Base-by-base conservation (phyloP, 1,140 invertebrate species). In the Eumeta japonica region DNA sequence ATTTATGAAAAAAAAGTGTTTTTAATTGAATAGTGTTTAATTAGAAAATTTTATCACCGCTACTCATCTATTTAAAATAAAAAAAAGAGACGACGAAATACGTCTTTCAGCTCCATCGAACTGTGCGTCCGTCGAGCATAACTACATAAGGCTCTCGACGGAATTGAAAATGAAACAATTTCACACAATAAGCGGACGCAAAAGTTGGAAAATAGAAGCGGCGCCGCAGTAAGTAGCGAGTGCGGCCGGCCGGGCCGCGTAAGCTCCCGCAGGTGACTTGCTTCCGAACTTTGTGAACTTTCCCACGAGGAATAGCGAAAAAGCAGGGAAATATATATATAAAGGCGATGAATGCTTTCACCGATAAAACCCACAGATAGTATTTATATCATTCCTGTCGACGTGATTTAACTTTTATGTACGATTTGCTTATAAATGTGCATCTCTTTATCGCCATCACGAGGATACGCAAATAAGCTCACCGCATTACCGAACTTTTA, bases 61-160 rank as follows among this genome's bases (percentile, higher is more conserved):
- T n/a, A n/a, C n/a, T n/a, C n/a, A n/a, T n/a, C n/a, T n/a, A n/a
- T n/a, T n/a, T n/a, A n/a, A n/a, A n/a, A n/a, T n/a, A n/a, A n/a
- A n/a, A n/a, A n/a, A n/a, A n/a, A 65, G 64, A 57, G 58, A 65
- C 50, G 41, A 55, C 43, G 54, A 44, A 52, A 54, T 45, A 59
- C 63, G 62, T 65, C 64, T 65, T 52, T 56, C 39, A 59, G 49
- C 44, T 45, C 51, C 52, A n/a, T n/a, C n/a, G n/a, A n/a, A n/a
- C n/a, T n/a, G n/a, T 24, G 20, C 20, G 20, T 7, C 5, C 20
- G 20, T 24, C 20, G 20, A n/a, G n/a, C 5, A 24, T 24, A 40
- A 43, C 39, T 39, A 39, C 14, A 31, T 12, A n/a, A n/a, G n/a
- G n/a, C n/a, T n/a, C n/a, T n/a, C 47, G 45, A 30, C 28, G 37